Base-by-base conservation (phyloP, 2,113 vertebrate genomes). In the Stigmatopora argus region DNA sequence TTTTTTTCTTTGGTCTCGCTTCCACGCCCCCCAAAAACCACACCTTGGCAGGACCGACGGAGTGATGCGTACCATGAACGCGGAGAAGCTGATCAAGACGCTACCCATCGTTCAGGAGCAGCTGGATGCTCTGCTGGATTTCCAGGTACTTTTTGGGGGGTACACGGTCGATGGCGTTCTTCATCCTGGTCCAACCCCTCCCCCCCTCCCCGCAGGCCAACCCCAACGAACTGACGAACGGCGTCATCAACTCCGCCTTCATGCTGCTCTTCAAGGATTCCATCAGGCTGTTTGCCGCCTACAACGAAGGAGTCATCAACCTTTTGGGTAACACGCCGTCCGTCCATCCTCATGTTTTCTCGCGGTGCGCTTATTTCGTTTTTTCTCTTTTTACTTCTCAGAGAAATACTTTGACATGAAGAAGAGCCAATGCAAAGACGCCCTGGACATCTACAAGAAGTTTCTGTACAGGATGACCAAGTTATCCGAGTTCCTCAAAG, bases 251-350 rank as follows among this genome's bases (percentile, higher is more conserved):
- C 81, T 92, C 95, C 48, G 96, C 94, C 84, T 98, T 98, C 90
- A 93, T 94, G 92, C 91, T 97, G 69, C 95, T 98, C 77, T 98
- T 98, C 86, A 98, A 96, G 89, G 96, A 98, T 92, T 95, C 94
- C 83, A 94, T 98, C 78, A 89, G 92, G 83, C 94, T 98, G 85
- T 98, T 98, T 86, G 94, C 94, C 73, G 94, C 92, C 71, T 98
- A 98, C 87, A 98, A 98, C 74, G 96, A 98, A 80, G 95, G 96
- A 64, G 94, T 98, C 87, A 93, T 98, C 89, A 98, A 97, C 89
- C 90, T 98, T 69, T 86, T 98, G 88, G 95, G 95, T 96, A 94
- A 74, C 89, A 52, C 60, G 45, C 35, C n/a, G n/a, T n/a, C 26
- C 26, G 26, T 3, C 26, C 26, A 31, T 31, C 26, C 26, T n/a